These are phyloP conservation scores for Drosophila orosa DNA, from an alignment of 1,140 invertebrate species.

Conservation along the genomic window DNA sequence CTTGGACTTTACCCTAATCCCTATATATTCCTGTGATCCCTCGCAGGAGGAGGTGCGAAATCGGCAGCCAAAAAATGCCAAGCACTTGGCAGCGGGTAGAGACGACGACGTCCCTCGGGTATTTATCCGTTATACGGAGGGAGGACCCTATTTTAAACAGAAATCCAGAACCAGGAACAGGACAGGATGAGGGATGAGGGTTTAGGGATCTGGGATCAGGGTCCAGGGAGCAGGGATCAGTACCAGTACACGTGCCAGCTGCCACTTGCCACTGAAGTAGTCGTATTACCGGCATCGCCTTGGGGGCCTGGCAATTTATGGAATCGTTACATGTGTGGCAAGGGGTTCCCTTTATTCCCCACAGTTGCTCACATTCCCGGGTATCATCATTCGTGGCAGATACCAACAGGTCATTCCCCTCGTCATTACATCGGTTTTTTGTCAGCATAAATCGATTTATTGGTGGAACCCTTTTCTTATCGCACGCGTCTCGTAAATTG, in stretches of 20 bases:
- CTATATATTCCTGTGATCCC: background rate
- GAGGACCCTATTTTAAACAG: background rate
- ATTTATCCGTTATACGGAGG: slow-evolving; percentile 20
- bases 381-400: slow-evolving; percentile 20
- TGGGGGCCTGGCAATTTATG: slow-evolving; percentile 38
- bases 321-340: slow-evolving; percentile 13
- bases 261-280: slow-evolving; percentile 44
- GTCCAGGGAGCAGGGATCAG: background rate
- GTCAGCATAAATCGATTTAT: slow-evolving; percentile 37
- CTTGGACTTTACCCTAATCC: slow-evolving; percentile 13
- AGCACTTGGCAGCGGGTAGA: slow-evolving; percentile 14
- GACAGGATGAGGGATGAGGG: no score
- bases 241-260: slow-evolving; percentile 6
- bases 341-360: background rate
- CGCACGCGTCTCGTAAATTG: slow-evolving; percentile 13
- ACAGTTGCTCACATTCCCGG: background rate
- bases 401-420: slow-evolving; percentile 34
- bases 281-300: slow-evolving; percentile 39
- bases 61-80: slow-evolving; percentile 71
- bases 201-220: no score
- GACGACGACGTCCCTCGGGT: background rate
- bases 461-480: background rate
- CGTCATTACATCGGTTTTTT: slow-evolving; percentile 27
- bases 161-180: slow-evolving; percentile 2
- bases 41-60: slow-evolving; percentile 51